Evolutionary conservation across 2,113 vertebrate genomes (phyloP).

Genomic region (Pyrgilauda ruficollis): DNA sequence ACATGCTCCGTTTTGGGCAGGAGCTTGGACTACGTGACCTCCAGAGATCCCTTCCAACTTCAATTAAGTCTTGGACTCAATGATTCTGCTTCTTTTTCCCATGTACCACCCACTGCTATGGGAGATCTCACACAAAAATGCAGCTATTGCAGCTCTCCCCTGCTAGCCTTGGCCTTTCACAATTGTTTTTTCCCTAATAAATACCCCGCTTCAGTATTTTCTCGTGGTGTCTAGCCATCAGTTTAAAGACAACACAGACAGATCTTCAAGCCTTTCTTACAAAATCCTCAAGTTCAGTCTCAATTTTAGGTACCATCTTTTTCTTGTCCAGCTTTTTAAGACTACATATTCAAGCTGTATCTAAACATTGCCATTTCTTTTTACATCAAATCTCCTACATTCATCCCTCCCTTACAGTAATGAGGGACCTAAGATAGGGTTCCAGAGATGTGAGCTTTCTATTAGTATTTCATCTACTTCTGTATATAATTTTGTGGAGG

Average conservation of each 20-base stretch:
- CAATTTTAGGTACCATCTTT: neutral
- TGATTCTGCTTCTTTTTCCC: neutral
- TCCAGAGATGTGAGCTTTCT: neutral
- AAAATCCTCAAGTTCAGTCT: neutral
- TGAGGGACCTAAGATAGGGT: neutral
- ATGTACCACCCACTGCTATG: neutral
- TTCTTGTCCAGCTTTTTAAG: neutral
- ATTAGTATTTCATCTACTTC: neutral
- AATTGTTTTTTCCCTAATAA: neutral
- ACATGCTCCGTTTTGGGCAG: neutral
- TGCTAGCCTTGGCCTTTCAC: neutral
- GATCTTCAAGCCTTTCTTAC: neutral
- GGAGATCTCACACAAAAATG: neutral
- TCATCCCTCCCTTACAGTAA: neutral
- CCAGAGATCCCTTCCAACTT: neutral
- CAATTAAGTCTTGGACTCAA: fast-evolving
- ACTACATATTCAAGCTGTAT: neutral
- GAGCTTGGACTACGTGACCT: neutral
- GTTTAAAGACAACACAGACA: neutral
- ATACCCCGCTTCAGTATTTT: neutral
- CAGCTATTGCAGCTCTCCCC: neutral
- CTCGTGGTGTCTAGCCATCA: neutral
- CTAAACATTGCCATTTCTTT: neutral
- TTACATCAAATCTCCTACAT: neutral
- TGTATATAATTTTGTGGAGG: neutral